phyloP scores from a whole-genome alignment of 2,797 vertebrate genomes.

The Rhadinocentrus ornatus region DNA sequence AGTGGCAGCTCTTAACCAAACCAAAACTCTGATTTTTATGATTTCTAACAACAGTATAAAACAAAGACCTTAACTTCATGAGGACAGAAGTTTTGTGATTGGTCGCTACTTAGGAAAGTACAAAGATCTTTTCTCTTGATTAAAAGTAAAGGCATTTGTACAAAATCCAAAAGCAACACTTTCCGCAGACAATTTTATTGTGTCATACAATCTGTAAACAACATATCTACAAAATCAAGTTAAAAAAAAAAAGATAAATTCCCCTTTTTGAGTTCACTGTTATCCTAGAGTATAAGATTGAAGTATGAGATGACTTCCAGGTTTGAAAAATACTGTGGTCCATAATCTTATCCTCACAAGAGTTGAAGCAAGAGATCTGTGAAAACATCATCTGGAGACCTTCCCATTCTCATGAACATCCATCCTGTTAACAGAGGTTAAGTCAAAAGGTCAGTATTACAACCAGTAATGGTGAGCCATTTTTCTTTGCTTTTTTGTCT shows the following conservation, averaged over 20 bases:
- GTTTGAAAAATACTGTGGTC: conserved; percentile 48
- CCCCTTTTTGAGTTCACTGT: conserved; percentile 41
- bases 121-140: too few species aligned
- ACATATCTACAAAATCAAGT: conserved; percentile 73
- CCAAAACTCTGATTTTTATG: too few species aligned
- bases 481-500: not conserved
- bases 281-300: conserved; percentile 14
- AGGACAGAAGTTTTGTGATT: too few species aligned
- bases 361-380: not conserved
- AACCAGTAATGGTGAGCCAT: not conserved
- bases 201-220: conserved; percentile 66
- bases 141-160: conserved; percentile 3
- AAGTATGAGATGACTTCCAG: not conserved
- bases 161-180: conserved; percentile 27
- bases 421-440: conserved; percentile 81
- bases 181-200: conserved; percentile 67
- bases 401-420: conserved; percentile 96
- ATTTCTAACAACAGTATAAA: too few species aligned
- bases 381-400: conserved; percentile 87
- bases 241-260: conserved; percentile 72
- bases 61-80: too few species aligned
- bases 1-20: too few species aligned
- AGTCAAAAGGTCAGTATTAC: too few species aligned
- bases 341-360: conserved; percentile 42
- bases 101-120: too few species aligned